Base-by-base conservation (phyloP, 2,888 invertebrate species). In the Pollenia angustigena region DNA sequence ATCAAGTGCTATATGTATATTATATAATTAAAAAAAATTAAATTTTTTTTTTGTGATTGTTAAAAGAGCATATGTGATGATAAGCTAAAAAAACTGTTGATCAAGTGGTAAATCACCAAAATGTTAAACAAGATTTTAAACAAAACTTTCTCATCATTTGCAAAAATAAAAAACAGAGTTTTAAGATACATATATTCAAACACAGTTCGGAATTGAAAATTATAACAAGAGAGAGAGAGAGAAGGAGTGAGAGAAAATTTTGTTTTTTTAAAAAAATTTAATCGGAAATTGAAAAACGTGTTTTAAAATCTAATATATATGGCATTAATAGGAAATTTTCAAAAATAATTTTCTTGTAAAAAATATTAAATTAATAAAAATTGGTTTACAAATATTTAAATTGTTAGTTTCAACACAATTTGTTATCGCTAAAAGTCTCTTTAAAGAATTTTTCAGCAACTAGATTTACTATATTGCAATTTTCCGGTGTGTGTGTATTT, bases 21-120 rank as follows among this genome's bases (percentile, higher is more conserved):
- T 71, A 48, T 48, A 50, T 52, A 52, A 23, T 58, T 58, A n/a
- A n/a, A 58, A 72, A 56, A 58, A 48, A 64, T 64, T 44, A 16
- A 60, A 48, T 6, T 32, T 32, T 32, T 46, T 68, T 3, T 8
- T 32, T 62, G 42, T 44, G 50, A 62, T 64, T 75, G 44, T 60
- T 12, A 46, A 62, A 74, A 60, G 11, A 40, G 16, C 32, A n/a
- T 42, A 32, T 50, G 50, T 40, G 12, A 44, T 44, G 50, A 50
- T 60, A 46, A 46, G 10, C 23, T 52, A 64, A 12, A 40, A 50
- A 48, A 48, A 48, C 9, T 14, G 62, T 50, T 48, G 50, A 74
- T 18, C 48, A 64, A 64, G 52, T 62, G 12, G 40, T 40, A 75
- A 75, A 75, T 75, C 14, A 56, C 18, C 44, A 71, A 71, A 56